Base-by-base conservation (phyloP, 2,113 vertebrate genomes). In the Cryptomyrus ogoouensis region DNA sequence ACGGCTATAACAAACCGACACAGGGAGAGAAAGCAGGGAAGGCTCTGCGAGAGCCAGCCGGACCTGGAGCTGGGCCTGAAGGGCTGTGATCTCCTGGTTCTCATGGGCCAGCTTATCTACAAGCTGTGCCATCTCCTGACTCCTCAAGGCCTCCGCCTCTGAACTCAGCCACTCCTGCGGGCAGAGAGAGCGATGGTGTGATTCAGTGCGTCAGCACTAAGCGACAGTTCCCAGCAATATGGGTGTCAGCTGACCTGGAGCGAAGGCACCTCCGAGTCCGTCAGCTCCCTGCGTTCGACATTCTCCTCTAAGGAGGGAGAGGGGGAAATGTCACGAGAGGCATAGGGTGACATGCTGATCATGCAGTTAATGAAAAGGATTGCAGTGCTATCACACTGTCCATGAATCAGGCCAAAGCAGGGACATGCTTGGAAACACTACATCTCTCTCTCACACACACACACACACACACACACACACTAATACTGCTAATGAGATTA, bases 81-180 rank as follows among this genome's bases (percentile, higher is more conserved):
- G 94, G 74, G 96, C 95, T 90, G 95, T 92, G 90, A 98, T 98
- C 89, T 98, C 97, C 93, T 97, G 97, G 94, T 97, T 98, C 96
- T 99, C 97, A 92, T 97, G 97, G 89, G 96, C 96, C 91, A 99
- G 94, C 93, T 95, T 97, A 94, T 98, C 97, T 92, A 99, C 93
- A 66, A 98, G 94, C 1, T 95, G 93, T 89, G 94, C 96, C 93
- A 95, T 94, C 90, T 94, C 93, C 93, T 94, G 94, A 90, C 92
- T 93, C 93, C 94, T 91, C 35, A 31, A n/a, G 89, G 80, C 35
- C 7, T 85, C 89, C 4, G 53, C 13, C 3, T 89, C 89, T 19
- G 52, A 19, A 49, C 91, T 93, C 88, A 93, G 92, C 92, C 90
- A 90, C 39, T 92, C 94, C 95, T 95, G 87, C 13, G 52, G 19